Evolutionary conservation across 2,113 vertebrate genomes (phyloP), one percentile per base, ranked within the genome.

Genomic region (Podarcis cretensis): DNA sequence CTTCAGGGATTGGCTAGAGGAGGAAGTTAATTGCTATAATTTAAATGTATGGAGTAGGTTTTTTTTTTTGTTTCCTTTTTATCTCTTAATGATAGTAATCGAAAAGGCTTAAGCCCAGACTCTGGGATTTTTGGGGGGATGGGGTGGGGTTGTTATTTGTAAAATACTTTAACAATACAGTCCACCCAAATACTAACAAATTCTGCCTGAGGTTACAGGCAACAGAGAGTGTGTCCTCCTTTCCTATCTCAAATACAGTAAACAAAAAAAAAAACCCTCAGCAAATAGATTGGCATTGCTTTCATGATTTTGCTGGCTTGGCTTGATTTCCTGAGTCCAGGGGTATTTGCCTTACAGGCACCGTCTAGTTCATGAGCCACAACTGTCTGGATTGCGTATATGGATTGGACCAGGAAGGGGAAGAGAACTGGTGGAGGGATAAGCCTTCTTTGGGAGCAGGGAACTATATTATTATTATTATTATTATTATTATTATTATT

Each of bases 61-160:
- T 85, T 80, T 68, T 85, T 80, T 80, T 85, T 80, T 80, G 10
- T 6, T 3, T 35, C 21, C 40, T 66, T 74, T 82, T 20, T 0
- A 1, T 94, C 83, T 75, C 12, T 87, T 87, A 87, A 82, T 75
- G 1, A 0, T 6, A 27, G 13, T 21, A 59, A 81, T 90, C 91
- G 59, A 23, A 68, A 86, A 65, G 3, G 2, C 63, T 81, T 86
- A 89, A 54, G 83, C 83, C 1, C 59, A n/a, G 59, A 84, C 23
- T 25, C 71, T 63, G 86, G 13, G 14, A 65, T 80, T 32, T n/a
- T 73, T 27, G 8, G 21, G 66, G 66, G 27, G 66, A 23, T 69
- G 20, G 66, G 66, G 66, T 69, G 18, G 30, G 71, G 71, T 18
- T 54, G 48, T 54, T 63, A 20, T 63, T 63, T 68, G 27, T 48